A percentile compares a stretch with the other conserved stretches of the same genome.
Evolutionary conservation across 2,113 vertebrate species (phyloP).

Genomic region (Eptatretus burgeri): DNA sequence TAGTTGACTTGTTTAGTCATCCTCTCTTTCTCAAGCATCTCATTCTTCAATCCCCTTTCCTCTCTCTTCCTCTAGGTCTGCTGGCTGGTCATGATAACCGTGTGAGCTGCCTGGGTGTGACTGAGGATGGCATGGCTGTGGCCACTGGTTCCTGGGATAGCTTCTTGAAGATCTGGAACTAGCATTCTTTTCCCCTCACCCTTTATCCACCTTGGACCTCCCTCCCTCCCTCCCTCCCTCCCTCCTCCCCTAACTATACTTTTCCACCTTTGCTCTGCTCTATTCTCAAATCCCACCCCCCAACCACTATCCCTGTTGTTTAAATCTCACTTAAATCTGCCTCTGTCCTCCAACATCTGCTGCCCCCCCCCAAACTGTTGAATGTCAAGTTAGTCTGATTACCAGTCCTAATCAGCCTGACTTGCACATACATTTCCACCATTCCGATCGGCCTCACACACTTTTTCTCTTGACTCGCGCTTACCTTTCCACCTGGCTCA

Average conservation of each 20-base stretch:
- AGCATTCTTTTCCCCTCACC: constrained; percentile 10
- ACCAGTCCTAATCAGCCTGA: too few relatives aligned
- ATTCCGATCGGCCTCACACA: too few relatives aligned
- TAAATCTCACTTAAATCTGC: background rate
- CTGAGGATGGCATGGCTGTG: constrained; percentile 50
- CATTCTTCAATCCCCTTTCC: too few relatives aligned
- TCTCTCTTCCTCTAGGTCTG: constrained; percentile 23
- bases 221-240: background rate
- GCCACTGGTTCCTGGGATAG: constrained; percentile 58
- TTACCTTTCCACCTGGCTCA: too few relatives aligned
- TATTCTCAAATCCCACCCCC: background rate
- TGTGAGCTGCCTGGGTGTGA: constrained; percentile 56
- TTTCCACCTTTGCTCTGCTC: background rate
- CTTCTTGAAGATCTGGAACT: constrained; percentile 78
- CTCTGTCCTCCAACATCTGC: background rate
- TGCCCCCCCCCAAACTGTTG: background rate
- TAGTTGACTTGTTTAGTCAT: too few relatives aligned
- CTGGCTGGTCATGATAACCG: constrained; percentile 60
- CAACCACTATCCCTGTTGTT: background rate
- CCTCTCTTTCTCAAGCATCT: too few relatives aligned
- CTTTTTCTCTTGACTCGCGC: too few relatives aligned
- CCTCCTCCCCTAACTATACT: background rate
- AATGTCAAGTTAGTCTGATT: too few relatives aligned
- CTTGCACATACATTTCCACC: too few relatives aligned
- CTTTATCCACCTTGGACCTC: background rate